Percentiles rank a stretch among this genome's conserved stretches.
Conservation (phyloP, 23 tunicate genomes). For the Phallusia fumigata region DNA sequence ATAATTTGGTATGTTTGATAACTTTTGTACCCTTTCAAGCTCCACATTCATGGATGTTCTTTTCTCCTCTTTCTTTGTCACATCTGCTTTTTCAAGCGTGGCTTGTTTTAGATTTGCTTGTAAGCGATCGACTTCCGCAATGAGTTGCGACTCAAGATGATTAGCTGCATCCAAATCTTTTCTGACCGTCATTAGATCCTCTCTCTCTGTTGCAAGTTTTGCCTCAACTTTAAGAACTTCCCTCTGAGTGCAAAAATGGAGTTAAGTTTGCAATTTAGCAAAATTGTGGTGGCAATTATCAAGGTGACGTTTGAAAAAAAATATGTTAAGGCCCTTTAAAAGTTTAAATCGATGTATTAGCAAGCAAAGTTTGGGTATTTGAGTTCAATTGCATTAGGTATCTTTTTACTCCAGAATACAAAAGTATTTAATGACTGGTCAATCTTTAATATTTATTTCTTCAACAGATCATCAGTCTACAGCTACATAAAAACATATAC, state of each 20-base stretch:
- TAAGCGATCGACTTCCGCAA: constrained; percentile 43
- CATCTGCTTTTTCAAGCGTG: constrained; percentile 2
- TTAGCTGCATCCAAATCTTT: constrained; percentile 32
- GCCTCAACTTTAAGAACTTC: constrained; percentile 26
- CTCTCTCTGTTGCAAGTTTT: constrained; percentile 15
- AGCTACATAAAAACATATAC: too few species aligned
- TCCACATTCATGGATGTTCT: constrained; percentile 11
- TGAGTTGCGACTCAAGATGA: constrained; percentile 37
- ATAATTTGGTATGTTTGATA: background rate
- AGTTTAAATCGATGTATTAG: too few species aligned
- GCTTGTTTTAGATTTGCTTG: constrained; percentile 14
- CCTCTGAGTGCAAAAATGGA: background rate
- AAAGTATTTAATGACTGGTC: too few species aligned
- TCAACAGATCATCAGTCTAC: too few species aligned
- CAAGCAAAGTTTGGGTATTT: too few species aligned
- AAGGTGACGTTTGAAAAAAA: too few species aligned
- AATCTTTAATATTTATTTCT: too few species aligned
- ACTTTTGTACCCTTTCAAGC: background rate
- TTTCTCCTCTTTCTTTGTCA: constrained; percentile 21
- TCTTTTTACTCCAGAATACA: too few species aligned
- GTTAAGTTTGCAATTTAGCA: too few species aligned
- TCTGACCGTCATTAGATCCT: background rate
- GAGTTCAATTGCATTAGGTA: too few species aligned
- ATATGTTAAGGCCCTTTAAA: too few species aligned
- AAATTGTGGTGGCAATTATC: too few species aligned